Evolutionary conservation across 35 echinoderm and acorn worm species (phyloP).

Genomic region (Hemicentrotus pulcherrimus): DNA sequence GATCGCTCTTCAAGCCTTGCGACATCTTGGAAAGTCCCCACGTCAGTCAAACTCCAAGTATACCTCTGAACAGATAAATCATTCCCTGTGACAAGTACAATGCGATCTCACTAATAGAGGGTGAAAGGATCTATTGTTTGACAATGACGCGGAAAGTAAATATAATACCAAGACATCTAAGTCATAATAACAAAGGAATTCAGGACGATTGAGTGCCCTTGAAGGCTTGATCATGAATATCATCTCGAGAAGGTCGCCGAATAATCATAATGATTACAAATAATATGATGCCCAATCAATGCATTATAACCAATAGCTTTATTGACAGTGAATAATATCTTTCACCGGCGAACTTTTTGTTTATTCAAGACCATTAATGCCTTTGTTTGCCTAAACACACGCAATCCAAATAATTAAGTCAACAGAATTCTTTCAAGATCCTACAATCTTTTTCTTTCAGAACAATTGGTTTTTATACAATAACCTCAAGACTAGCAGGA

Average conservation of each 20-base stretch:
- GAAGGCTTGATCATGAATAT: not conserved
- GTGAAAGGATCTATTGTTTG: not conserved
- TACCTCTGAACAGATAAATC: not conserved
- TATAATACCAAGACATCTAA: not conserved
- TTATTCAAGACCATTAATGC: not conserved
- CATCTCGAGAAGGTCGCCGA: not conserved
- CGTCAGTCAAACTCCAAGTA: not conserved
- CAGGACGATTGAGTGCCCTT: not conserved
- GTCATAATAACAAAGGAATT: not conserved
- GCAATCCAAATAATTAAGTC: not conserved
- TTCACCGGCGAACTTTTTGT: not conserved
- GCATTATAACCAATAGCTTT: not conserved
- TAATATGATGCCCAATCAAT: not conserved
- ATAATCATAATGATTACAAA: not conserved
- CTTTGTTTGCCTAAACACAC: not conserved
- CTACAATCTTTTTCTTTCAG: not conserved
- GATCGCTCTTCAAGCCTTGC: not conserved
- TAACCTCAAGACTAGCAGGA: not conserved
- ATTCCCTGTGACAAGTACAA: not conserved
- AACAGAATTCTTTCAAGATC: not conserved
- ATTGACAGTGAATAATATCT: not conserved
- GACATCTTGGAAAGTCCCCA: not conserved
- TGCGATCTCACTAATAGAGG: not conserved
- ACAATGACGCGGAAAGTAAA: not conserved
- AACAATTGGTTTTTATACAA: not conserved